Evolutionary conservation across 2,888 invertebrate genomes (phyloP).

Genomic region (Anticlea derivata): DNA sequence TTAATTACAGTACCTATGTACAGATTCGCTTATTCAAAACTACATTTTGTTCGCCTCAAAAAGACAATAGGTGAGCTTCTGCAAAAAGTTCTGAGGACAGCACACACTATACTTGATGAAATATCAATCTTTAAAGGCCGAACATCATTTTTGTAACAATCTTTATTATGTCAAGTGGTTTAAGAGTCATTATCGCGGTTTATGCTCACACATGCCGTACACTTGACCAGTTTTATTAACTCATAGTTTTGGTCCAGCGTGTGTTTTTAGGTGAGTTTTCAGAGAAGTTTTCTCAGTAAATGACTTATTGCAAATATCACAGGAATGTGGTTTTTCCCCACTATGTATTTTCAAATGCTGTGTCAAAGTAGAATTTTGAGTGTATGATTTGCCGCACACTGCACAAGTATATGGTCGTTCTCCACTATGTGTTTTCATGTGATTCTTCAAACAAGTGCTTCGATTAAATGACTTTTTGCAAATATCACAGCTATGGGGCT

Average conservation of each 20-base stretch:
- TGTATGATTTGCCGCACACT: conserved; percentile 15
- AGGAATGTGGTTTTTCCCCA: conserved; percentile 13
- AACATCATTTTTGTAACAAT: no score
- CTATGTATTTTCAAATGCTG: conserved; percentile 13
- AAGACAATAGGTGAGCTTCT: no score
- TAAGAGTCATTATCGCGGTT: no score
- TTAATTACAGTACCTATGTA: no score
- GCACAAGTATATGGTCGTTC: conserved; percentile 13
- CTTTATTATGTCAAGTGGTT: no score
- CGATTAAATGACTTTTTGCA: conserved; percentile 20
- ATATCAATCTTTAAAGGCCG: no score
- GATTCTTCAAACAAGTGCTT: conserved; percentile 18
- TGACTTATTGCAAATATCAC: conserved; percentile 12
- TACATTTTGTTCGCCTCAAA: no score
- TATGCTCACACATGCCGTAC: no score
- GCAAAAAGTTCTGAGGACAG: no score
- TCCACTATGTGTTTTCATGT: conserved; percentile 17
- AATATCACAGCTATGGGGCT: conserved; percentile 14
- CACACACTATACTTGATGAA: no score
- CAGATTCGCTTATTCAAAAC: no score
- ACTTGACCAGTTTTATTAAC: not conserved
- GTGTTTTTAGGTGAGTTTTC: conserved; percentile 15
- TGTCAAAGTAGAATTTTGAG: conserved; percentile 15
- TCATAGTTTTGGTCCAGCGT: not conserved
- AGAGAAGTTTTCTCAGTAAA: conserved; percentile 16